Conservation (phyloP, 2,888 invertebrate genomes). For the Nymphalis c-album region DNA sequence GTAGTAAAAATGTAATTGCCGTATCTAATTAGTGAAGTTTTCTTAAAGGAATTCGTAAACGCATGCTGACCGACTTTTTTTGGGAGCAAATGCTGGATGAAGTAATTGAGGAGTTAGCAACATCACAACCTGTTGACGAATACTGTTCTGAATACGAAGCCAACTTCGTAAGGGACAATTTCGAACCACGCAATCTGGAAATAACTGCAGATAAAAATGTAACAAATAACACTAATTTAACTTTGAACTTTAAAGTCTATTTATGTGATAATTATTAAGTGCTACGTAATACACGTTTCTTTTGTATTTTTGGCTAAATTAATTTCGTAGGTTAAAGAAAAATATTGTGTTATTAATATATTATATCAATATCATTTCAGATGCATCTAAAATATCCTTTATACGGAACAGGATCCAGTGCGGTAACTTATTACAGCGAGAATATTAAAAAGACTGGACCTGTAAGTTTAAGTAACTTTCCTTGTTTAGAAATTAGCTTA, state of each 20-base stretch:
- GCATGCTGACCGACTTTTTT: conserved; percentile 72
- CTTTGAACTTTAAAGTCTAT: no score
- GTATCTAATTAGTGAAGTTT: background rate
- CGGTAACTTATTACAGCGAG: conserved; percentile 72
- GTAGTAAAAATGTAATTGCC: no score
- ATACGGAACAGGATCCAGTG: conserved; percentile 75
- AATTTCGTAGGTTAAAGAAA: no score
- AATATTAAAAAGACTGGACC: conserved; percentile 65
- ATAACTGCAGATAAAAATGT: conserved; percentile 68
- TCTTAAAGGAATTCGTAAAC: conserved; percentile 64
- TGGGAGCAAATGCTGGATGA: conserved; percentile 79
- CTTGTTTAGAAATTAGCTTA: no score
- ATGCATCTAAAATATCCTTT: conserved; percentile 73
- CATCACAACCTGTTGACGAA: conserved; percentile 60
- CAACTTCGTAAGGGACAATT: conserved; percentile 65
- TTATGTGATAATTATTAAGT: no score
- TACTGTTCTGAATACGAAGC: conserved; percentile 74
- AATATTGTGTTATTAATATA: no score
- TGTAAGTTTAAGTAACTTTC: conserved; percentile 48
- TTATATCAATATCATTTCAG: conserved; percentile 47
- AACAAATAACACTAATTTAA: conserved; percentile 7
- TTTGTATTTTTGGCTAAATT: no score
- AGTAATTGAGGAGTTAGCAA: conserved; percentile 69
- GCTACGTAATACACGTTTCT: no score
- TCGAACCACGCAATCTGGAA: conserved; percentile 65